Conservation (phyloP, 2,888 invertebrate species). For the Tiliacea citrago region DNA sequence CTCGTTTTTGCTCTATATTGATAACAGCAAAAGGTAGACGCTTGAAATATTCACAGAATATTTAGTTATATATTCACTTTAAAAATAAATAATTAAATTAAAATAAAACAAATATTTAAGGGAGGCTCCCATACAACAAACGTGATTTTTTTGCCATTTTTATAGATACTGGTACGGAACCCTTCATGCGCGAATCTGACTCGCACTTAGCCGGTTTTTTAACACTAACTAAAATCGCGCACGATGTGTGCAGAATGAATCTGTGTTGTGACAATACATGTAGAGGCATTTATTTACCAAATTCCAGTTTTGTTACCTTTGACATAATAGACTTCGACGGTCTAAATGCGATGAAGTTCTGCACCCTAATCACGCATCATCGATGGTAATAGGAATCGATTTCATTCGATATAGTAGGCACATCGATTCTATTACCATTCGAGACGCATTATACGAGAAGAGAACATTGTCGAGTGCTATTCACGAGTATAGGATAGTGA, state of each 20-base stretch:
- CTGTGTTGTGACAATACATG: not conserved
- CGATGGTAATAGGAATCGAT: slow-evolving; percentile 40
- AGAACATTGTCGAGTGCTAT: slow-evolving; percentile 14
- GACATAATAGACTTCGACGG: slow-evolving; percentile 14
- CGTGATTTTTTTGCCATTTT: too few relatives aligned
- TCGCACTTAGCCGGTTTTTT: too few relatives aligned
- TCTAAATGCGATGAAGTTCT: not conserved
- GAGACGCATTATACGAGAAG: slow-evolving; percentile 4
- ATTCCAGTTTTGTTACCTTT: slow-evolving; percentile 19
- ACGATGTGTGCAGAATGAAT: not conserved
- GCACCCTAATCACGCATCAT: slow-evolving; percentile 33
- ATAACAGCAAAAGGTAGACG: too few relatives aligned
- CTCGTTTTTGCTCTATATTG: too few relatives aligned
- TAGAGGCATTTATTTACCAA: not conserved
- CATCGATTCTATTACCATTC: slow-evolving; percentile 34
- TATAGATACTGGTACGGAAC: too few relatives aligned
- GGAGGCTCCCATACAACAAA: too few relatives aligned
- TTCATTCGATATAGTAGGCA: slow-evolving; percentile 40
- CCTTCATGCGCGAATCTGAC: too few relatives aligned
- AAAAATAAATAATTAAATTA: too few relatives aligned
- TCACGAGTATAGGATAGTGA: not conserved
- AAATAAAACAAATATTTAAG: too few relatives aligned
- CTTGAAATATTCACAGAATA: too few relatives aligned
- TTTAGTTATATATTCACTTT: too few relatives aligned
- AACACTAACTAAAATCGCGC: not conserved